A percentile compares a stretch with the other conserved stretches of the same genome.
These are phyloP conservation scores for Petrolisthes manimaculis DNA, from an alignment of 2,888 invertebrate species.

Conservation along the genomic window DNA sequence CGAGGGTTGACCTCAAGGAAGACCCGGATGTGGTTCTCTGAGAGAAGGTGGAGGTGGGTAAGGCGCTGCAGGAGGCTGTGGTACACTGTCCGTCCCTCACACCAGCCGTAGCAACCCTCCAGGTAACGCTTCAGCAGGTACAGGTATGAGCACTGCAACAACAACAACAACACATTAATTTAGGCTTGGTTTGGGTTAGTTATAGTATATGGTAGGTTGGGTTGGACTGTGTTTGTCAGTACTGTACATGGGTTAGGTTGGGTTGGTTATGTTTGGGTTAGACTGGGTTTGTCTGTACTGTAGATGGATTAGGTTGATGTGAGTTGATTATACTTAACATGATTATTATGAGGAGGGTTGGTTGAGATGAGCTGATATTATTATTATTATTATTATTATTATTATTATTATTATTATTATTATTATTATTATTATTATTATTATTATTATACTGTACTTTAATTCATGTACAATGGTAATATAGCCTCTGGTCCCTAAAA, in stretches of 20 bases:
- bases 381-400: conserved; percentile 18
- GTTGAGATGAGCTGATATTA: not conserved
- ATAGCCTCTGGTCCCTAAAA: too few species aligned
- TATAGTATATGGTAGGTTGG: too few species aligned
- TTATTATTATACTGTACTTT: not conserved
- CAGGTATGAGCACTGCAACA: conserved; percentile 86
- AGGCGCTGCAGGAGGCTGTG: conserved; percentile 91
- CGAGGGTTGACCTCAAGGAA: conserved; percentile 93
- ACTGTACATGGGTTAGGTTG: too few species aligned
- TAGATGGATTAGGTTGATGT: too few species aligned
- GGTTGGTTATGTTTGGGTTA: too few species aligned
- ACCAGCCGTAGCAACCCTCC: conserved; percentile 79
- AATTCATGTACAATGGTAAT: too few species aligned
- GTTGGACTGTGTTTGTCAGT: too few species aligned
- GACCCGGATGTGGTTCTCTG: conserved; percentile 91
- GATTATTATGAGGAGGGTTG: too few species aligned
- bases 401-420: conserved; percentile 15
- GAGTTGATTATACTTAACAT: too few species aligned
- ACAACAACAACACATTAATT: not conserved
- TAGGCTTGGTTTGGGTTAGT: too few species aligned
- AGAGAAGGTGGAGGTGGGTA: conserved; percentile 87
- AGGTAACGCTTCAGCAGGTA: conserved; percentile 87
- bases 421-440: conserved; percentile 18
- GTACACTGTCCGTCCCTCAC: conserved; percentile 89
- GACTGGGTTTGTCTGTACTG: too few species aligned